A percentile compares a stretch with the other conserved stretches of the same genome.
Evolutionary conservation across 1,140 invertebrate genomes (phyloP).

Genomic region (Megathymus violae): DNA sequence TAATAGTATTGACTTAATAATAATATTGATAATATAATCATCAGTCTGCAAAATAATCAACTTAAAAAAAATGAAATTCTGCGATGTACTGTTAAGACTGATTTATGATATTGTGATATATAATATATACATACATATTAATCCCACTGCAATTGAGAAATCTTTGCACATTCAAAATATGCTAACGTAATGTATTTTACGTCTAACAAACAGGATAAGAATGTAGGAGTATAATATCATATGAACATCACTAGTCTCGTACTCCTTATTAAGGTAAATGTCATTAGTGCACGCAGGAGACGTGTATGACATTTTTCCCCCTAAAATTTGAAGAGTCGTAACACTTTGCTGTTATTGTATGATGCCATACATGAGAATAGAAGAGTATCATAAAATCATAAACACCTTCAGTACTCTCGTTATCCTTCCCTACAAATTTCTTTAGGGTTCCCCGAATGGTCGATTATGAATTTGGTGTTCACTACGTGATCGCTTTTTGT

Average conservation of each 20-base stretch:
- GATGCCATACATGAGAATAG: constrained; percentile 63
- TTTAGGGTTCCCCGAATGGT: constrained; percentile 47
- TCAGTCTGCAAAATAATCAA: no score
- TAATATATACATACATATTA: no score
- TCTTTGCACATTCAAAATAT: no score
- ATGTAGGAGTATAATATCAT: no score
- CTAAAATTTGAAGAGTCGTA: constrained; percentile 51
- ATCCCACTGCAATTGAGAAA: no score
- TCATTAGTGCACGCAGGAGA: constrained; percentile 57
- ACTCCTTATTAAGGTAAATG: constrained; percentile 60
- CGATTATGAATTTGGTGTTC: constrained; percentile 66
- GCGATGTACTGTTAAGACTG: no score
- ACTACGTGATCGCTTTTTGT: constrained; percentile 51
- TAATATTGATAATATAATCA: no score
- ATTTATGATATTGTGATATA: no score
- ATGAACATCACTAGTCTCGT: constrained; percentile 43
- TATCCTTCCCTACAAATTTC: constrained; percentile 63
- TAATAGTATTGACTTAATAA: no score
- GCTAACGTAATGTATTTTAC: no score
- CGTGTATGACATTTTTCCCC: constrained; percentile 57
- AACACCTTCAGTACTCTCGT: constrained; percentile 57
- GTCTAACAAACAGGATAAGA: no score
- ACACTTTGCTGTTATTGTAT: constrained; percentile 66
- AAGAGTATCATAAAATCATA: constrained; percentile 75
- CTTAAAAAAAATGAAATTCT: no score